phyloP scores from a whole-genome alignment of 2,797 vertebrate genomes.

The Hippocampus kuda region DNA sequence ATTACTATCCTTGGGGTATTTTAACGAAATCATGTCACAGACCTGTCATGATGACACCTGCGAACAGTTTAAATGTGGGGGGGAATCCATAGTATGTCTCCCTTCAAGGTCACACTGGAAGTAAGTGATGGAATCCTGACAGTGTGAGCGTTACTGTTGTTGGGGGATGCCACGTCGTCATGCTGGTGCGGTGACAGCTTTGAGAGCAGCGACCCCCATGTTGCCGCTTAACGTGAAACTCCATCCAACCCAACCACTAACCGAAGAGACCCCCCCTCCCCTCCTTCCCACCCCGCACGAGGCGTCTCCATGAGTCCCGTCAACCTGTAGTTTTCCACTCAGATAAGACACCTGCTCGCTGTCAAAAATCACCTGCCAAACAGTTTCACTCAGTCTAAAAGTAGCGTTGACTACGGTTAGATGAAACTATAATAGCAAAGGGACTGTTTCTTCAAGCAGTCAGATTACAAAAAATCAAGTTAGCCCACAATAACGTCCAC shows the following conservation, averaged over 20 bases:
- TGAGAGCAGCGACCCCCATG: slow-evolving; percentile 2
- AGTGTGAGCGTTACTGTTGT: neutral
- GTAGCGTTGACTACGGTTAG: neutral
- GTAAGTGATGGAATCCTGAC: neutral
- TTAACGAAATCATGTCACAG: neutral
- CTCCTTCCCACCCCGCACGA: neutral
- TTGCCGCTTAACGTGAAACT: neutral
- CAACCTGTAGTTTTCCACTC: slow-evolving; percentile 2
- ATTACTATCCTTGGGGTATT: no score
- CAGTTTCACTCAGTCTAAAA: neutral
- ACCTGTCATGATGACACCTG: neutral
- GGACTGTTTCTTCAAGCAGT: no score
- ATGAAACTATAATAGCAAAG: neutral
- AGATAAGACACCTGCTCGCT: slow-evolving; percentile 3
- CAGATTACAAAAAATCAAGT: no score
- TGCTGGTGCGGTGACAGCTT: slow-evolving; percentile 10
- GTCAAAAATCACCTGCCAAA: neutral
- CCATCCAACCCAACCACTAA: slow-evolving; percentile 6
- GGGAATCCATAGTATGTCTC: neutral
- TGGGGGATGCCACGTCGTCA: neutral
- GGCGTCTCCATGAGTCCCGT: neutral
- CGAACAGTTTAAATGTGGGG: neutral
- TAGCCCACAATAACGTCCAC: no score
- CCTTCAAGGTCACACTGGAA: neutral
- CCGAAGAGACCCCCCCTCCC: neutral